phyloP scores from a whole-genome alignment of 2,888 invertebrate genomes.

The Cybosia mesomella region DNA sequence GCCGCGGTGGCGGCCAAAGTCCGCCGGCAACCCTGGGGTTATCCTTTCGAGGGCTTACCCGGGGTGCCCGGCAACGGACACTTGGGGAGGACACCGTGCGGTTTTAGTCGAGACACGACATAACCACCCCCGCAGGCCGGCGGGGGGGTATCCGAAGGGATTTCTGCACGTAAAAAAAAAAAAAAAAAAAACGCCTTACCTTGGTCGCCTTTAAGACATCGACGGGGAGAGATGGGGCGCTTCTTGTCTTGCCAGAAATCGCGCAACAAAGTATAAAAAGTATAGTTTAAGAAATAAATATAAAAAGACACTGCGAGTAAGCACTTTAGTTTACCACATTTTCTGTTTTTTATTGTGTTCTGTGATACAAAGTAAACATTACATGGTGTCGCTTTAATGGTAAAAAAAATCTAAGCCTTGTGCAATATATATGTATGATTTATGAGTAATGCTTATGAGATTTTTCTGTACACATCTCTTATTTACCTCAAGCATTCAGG shows the following conservation, averaged over 20 bases:
- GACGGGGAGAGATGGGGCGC: background rate
- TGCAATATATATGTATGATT: conserved; percentile 45
- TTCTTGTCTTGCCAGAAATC: background rate
- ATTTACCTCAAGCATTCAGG: conserved; percentile 43
- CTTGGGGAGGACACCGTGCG: too few relatives aligned
- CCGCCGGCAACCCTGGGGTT: too few relatives aligned
- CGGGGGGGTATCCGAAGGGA: too few relatives aligned
- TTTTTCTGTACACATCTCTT: conserved; percentile 47
- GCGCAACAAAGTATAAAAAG: background rate
- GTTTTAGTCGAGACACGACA: too few relatives aligned
- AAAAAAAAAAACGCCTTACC: too few relatives aligned
- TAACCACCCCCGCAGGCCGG: too few relatives aligned
- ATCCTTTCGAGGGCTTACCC: too few relatives aligned
- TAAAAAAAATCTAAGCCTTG: conserved; percentile 42
- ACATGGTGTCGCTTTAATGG: conserved; percentile 34
- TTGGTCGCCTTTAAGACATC: too few relatives aligned
- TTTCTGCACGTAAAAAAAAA: too few relatives aligned
- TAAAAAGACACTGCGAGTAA: background rate
- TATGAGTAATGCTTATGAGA: conserved; percentile 48
- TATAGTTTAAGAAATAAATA: background rate
- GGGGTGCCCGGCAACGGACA: too few relatives aligned
- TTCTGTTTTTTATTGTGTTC: background rate
- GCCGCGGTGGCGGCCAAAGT: too few relatives aligned
- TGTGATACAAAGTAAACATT: conserved; percentile 6
- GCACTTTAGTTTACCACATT: conserved; percentile 2